These are phyloP conservation scores for Cynocephalus volans DNA, from an alignment of 2,113 vertebrate genomes.

Conservation along the genomic window DNA sequence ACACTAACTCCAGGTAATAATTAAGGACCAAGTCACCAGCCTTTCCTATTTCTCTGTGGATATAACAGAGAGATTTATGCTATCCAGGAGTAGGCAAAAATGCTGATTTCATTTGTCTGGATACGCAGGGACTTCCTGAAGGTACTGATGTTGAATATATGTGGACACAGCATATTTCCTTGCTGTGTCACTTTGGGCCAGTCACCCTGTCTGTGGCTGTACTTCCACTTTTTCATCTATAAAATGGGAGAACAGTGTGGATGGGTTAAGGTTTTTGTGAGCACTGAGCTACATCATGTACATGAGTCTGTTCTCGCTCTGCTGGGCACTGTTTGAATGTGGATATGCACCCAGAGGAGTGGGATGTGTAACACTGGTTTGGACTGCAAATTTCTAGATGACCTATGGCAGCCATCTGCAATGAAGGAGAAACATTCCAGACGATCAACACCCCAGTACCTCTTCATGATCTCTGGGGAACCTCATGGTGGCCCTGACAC, in stretches of 20 bases:
- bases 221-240: neutral
- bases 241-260: neutral
- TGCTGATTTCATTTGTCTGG: neutral
- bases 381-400: neutral
- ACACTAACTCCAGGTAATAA: neutral
- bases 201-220: neutral
- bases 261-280: rapidly evolving
- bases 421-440: neutral
- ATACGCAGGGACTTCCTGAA: neutral
- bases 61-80: neutral
- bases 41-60: neutral
- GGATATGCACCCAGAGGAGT: rapidly evolving
- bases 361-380: neutral
- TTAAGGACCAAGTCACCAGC: neutral
- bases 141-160: rapidly evolving
- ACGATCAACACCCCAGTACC: too few species aligned
- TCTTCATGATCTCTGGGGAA: neutral
- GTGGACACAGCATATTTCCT: neutral
- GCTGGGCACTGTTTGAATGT: neutral
- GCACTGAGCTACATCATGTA: rapidly evolving
- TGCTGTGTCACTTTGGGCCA: neutral
- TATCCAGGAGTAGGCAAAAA: neutral
- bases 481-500: neutral
- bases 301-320: rapidly evolving
- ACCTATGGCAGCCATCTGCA: neutral